Percentiles rank a stretch among this genome's conserved stretches.
phyloP scores from a whole-genome alignment of 1,140 invertebrate genomes.

The Calephelis nemesis region DNA sequence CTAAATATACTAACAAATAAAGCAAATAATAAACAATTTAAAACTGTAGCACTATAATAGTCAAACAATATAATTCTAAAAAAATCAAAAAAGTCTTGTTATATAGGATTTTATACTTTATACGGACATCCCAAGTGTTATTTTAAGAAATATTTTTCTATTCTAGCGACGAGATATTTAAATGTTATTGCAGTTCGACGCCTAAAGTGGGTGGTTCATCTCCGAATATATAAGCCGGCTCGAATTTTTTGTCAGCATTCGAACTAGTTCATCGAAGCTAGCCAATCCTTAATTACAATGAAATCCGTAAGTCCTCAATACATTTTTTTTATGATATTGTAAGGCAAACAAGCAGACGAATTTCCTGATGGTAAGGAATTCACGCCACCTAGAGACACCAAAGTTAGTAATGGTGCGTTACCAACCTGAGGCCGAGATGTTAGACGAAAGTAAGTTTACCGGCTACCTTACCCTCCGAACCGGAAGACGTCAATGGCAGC shows the following conservation, averaged over 20 bases:
- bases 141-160: constrained; percentile 52
- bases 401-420: too few relatives aligned
- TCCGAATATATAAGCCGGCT: constrained; percentile 65
- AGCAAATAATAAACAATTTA: not conserved
- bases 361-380: too few relatives aligned
- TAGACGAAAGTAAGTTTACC: too few relatives aligned
- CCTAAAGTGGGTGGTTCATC: constrained; percentile 64
- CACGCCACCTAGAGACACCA: too few relatives aligned
- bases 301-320: constrained; percentile 56
- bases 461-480: too few relatives aligned
- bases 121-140: constrained; percentile 48
- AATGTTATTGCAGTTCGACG: constrained; percentile 68
- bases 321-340: too few relatives aligned
- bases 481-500: too few relatives aligned
- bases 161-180: constrained; percentile 60
- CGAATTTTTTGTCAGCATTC: constrained; percentile 67
- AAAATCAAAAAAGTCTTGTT: not conserved
- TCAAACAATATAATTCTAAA: not conserved
- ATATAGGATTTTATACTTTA: constrained; percentile 32
- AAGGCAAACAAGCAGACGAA: too few relatives aligned
- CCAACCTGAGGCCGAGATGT: too few relatives aligned
- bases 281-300: constrained; percentile 57
- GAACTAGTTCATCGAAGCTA: constrained; percentile 68
- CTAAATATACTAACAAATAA: too few relatives aligned
- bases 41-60: not conserved